Evolutionary conservation across 1,140 invertebrate species (phyloP).

Genomic region (Rhyacophila brunnea): DNA sequence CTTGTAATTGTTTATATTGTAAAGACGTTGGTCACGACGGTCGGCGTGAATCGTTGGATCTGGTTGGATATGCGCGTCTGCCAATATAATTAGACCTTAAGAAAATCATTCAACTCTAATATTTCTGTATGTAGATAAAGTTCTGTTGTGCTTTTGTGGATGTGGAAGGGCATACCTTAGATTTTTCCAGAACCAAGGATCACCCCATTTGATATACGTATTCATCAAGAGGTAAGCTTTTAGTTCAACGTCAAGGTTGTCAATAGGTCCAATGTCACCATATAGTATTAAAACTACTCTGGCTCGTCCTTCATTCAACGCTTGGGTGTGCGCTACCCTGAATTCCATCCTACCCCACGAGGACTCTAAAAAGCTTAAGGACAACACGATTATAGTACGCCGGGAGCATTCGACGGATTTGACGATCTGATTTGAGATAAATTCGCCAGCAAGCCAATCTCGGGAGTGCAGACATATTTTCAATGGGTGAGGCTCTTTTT

Average conservation of each 20-base stretch:
- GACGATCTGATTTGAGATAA: conserved; percentile 77
- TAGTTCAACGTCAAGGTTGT: conserved; percentile 71
- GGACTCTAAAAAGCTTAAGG: too few species aligned
- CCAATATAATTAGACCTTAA: too few species aligned
- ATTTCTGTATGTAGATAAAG: too few species aligned
- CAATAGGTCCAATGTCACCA: too few species aligned
- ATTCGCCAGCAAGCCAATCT: conserved; percentile 71
- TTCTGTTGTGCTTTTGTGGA: conserved; percentile 35
- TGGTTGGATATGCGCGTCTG: too few species aligned
- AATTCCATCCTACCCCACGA: conserved; percentile 90
- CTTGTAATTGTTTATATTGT: too few species aligned
- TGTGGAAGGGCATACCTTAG: conserved; percentile 68
- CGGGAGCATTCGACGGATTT: conserved; percentile 74
- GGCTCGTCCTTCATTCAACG: conserved; percentile 68
- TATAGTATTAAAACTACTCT: too few species aligned
- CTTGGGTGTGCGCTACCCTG: conserved; percentile 71
- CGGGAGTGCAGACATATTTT: too few species aligned
- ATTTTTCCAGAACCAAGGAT: conserved; percentile 86
- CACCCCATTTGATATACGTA: conserved; percentile 78
- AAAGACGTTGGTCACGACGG: too few species aligned
- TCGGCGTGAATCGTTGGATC: too few species aligned
- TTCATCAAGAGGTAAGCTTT: conserved; percentile 77
- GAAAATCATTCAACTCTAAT: too few species aligned
- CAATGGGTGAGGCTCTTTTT: conserved; percentile 55
- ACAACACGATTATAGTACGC: conserved; percentile 78